A percentile compares a stretch with the other conserved stretches of the same genome.
Evolutionary conservation across 1,140 invertebrate species (phyloP).

Genomic region (Ectropis grisescens): DNA sequence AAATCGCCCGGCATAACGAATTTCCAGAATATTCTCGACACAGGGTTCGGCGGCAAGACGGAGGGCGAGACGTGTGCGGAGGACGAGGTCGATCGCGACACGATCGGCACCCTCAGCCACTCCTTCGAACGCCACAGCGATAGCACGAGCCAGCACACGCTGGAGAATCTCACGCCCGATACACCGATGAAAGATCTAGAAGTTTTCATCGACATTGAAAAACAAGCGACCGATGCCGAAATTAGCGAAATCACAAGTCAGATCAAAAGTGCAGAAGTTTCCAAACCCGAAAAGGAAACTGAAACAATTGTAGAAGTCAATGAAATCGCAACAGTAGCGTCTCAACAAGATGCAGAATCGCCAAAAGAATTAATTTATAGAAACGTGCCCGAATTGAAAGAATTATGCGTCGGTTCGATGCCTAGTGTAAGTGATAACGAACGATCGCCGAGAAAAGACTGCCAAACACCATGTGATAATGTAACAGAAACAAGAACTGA

Average conservation of each 20-base stretch:
- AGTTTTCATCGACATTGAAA: slow-evolving; percentile 12
- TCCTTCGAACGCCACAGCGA: slow-evolving; percentile 60
- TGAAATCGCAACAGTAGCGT: neutral
- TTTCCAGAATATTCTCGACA: slow-evolving; percentile 54
- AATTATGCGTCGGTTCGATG: slow-evolving; percentile 51
- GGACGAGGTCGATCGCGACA: slow-evolving; percentile 46
- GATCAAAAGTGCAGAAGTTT: too few relatives aligned
- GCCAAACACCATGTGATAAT: slow-evolving; percentile 49
- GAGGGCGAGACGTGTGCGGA: slow-evolving; percentile 25
- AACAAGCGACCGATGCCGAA: too few relatives aligned
- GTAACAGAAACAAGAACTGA: slow-evolving; percentile 39
- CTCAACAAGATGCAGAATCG: slow-evolving; percentile 30
- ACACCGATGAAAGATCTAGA: slow-evolving; percentile 51
- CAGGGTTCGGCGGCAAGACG: slow-evolving; percentile 29
- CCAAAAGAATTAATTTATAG: slow-evolving; percentile 51
- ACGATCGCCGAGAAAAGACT: slow-evolving; percentile 50
- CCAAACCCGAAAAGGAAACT: too few relatives aligned
- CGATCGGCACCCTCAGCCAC: slow-evolving; percentile 56
- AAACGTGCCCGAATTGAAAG: slow-evolving; percentile 47
- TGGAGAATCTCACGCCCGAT: slow-evolving; percentile 55
- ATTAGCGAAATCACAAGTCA: too few relatives aligned
- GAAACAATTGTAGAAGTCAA: slow-evolving; percentile 4
- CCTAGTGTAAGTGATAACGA: slow-evolving; percentile 55
- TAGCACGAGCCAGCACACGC: slow-evolving; percentile 46
- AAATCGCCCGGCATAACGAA: slow-evolving; percentile 59